Evolutionary conservation across 1,140 invertebrate species (phyloP), one percentile per base, ranked within the genome.

Genomic region (Lordiphosa mommai): DNA sequence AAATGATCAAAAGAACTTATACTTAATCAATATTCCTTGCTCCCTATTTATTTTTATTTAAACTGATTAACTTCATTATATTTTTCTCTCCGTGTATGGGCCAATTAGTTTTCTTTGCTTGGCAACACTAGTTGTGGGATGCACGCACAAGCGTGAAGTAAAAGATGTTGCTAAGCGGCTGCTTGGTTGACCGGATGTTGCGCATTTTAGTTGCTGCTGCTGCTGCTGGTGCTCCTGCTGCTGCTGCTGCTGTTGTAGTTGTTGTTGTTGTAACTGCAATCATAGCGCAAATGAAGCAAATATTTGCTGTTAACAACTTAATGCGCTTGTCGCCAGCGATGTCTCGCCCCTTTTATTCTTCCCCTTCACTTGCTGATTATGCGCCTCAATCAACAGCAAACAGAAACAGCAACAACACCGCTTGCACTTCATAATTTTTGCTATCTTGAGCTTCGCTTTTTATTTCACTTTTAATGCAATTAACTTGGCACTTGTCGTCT

Each of bases 391-490:
- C 76, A 82, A 79, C 73, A 57, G 67, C 55, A 53, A 41, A 6
- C n/a, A 41, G 1, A 40, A 57, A 30, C 48, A 71, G 8, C 57
- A 69, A 30, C 51, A 53, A 40, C 33, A 55, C 14, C 64, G 17
- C 12, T 36, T 74, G 76, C 76, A 80, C 77, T 80, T 80, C 76
- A 80, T 80, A 80, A 82, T 84, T 84, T 80, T 49, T 76, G 76
- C 77, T 82, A 82, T 82, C 76, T 50, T 82, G 77, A 71, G 77
- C 77, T 84, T 84, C 40, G 72, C 77, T 84, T 84, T 84, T 82
- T 82, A 82, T 82, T 82, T 82, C 76, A 82, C 77, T 82, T 82
- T 82, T 82, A 82, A 82, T 82, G 76, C 76, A 82, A 82, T 82
- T 82, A 82, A 82, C 72, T 82, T 82, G 77, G 67, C 72, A 82